Evolutionary conservation across 2,888 invertebrate genomes (phyloP), one percentile per base, ranked within the genome.

Genomic region (Steinernema scapterisci): DNA sequence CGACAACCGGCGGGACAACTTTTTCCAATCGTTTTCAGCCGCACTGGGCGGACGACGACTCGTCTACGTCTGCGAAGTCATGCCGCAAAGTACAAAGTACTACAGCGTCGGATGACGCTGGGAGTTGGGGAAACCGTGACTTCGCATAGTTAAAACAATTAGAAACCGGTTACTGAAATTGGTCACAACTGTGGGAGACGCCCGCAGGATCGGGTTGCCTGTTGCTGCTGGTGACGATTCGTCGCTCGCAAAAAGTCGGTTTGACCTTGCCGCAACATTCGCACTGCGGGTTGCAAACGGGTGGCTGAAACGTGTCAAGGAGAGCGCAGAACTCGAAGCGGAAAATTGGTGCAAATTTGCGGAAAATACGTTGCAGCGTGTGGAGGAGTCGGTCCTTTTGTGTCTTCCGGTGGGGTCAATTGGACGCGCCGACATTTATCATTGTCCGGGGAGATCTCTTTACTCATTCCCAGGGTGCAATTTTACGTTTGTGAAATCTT

Each of bases 41-140:
- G 45, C 9, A 44, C 9, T 44, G 45, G 16, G 45, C n/a, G n/a
- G n/a, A 44, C 45, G 45, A 44, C n/a, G n/a, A n/a, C n/a, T n/a
- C n/a, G n/a, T n/a, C n/a, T n/a, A n/a, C n/a, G n/a, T n/a, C n/a
- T n/a, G n/a, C n/a, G n/a, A n/a, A n/a, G 38, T 38, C 38, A 38
- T 38, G 52, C 9, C 27, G 31, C 63, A 63, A 63, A 16, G 31
- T 63, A 63, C 63, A 63, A 63, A 63, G 63, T 63, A 63, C 63
- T 31, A 27, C 27, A 13, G 21, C 5, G 25, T 23, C 11, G 23
- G 54, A 54, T 23, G 52, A 2, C 63, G 63, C 48, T 48, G 48
- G 48, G 13, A 48, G 13, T 48, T 48, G 48, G 38, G 5, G 9
- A 1, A 52, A 23, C 19, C 19, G 52, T 52, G 19, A 9, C 31